Percentiles rank a stretch among this genome's conserved stretches.
These are phyloP conservation scores for Stomatorhinus ivindoensis DNA, from an alignment of 2,113 vertebrate species.

Conservation along the genomic window DNA sequence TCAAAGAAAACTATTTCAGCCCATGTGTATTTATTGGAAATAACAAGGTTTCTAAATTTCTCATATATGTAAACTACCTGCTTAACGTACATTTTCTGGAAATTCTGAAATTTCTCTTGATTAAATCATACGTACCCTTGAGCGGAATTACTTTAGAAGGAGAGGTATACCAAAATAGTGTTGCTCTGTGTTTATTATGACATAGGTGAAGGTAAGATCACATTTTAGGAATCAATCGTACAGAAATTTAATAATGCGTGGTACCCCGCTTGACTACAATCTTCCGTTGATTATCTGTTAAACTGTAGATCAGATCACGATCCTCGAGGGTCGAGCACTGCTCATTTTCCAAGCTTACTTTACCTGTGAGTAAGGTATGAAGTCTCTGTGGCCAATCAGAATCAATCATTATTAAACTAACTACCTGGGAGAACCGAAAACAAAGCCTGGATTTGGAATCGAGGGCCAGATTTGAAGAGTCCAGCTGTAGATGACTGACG, in stretches of 20 bases:
- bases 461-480: not conserved
- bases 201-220: too few relatives aligned
- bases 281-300: not conserved
- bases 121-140: not conserved
- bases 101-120: not conserved
- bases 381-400: not conserved
- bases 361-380: not conserved
- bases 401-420: not conserved
- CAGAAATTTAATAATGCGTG: not conserved
- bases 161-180: too few relatives aligned
- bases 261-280: not conserved
- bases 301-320: not conserved
- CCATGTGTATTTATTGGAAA: not conserved
- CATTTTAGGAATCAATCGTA: too few relatives aligned
- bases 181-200: too few relatives aligned
- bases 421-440: not conserved
- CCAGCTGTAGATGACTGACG: not conserved
- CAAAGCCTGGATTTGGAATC: not conserved
- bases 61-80: not conserved
- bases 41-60: not conserved
- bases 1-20: not conserved
- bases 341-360: too few relatives aligned
- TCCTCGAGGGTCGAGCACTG: too few relatives aligned
- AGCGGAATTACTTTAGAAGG: too few relatives aligned
- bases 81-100: not conserved